Evolutionary conservation across 2,888 invertebrate species (phyloP), one percentile per base, ranked within the genome.

Genomic region (Conistra vaccinii): DNA sequence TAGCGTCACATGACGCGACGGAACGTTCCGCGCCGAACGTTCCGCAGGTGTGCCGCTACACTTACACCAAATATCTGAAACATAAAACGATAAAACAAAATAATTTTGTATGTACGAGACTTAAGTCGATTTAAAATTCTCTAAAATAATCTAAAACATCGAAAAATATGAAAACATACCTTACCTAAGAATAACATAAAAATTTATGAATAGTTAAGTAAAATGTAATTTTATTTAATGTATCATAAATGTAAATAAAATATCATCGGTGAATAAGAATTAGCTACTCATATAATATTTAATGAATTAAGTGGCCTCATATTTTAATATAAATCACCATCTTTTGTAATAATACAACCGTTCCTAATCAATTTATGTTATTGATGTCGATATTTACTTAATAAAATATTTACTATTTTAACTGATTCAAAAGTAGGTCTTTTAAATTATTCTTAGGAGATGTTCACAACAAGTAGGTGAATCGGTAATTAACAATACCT

Each of bases 261-360:
- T 85, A 88, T 91, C 90, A 90, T 87, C 90, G 78, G 76, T 83
- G 92, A 90, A 90, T 93, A 91, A 77, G 86, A 93, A 93, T 93
- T 86, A 83, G 88, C 87, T 89, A 78, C 76, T 92, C 90, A 90
- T 86, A 88, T 85, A 87, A 83, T 84, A 84, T 85, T 78, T 81
- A 81, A 79, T 76, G 67, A 74, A 69, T 73, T 81, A 74, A 73
- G 78, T 86, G 80, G 77, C 81, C 90, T 91, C 86, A 80, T 87
- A 89, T 89, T 87, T 87, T 85, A 90, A 89, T 88, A 89, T 81
- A 86, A 89, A 91, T 89, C 82, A 87, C 78, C 74, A 72, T 61
- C 68, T 73, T 75, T 80, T 82, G 77, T 83, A 79, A 75, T 77
- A 80, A 80, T 70, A 69, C 62, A 78, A 76, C 77, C 67, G 65